Conservation (phyloP, 2,797 vertebrate genomes). For the Paguma larvata region DNA sequence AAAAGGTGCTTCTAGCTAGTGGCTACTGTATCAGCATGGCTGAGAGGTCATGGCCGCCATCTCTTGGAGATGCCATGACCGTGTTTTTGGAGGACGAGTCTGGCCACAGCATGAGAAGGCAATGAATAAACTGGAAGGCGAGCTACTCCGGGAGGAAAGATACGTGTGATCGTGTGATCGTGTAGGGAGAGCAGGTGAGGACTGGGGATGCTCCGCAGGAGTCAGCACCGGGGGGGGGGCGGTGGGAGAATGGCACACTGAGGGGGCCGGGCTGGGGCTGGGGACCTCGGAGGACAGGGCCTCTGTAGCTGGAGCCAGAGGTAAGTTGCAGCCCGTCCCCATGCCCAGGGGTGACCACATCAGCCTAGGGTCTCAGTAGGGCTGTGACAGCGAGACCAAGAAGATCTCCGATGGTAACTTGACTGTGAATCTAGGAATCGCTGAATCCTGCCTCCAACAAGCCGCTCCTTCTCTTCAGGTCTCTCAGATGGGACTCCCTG, state of each 20-base stretch:
- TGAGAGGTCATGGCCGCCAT: neutral
- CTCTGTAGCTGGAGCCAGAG: neutral
- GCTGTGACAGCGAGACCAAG: neutral
- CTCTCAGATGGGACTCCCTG: neutral
- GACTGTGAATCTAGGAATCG: neutral
- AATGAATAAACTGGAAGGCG: no score
- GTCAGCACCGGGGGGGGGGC: neutral
- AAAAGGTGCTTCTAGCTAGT: neutral
- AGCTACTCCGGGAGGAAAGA: neutral
- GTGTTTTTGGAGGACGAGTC: neutral
- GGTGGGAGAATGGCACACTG: no score
- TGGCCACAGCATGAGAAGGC: neutral
- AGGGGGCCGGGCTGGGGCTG: neutral
- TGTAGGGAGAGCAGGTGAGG: neutral
- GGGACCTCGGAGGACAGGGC: neutral
- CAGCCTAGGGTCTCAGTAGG: neutral
- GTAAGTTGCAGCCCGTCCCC: neutral
- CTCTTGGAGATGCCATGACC: neutral
- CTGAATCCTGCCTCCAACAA: neutral
- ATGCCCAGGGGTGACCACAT: fast-evolving
- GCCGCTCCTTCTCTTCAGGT: neutral
- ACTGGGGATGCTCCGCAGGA: fast-evolving
- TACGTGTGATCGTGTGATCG: neutral
- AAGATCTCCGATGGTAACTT: neutral
- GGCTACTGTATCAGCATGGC: no score